A percentile compares a stretch with the other conserved stretches of the same genome.
These are phyloP conservation scores for Phalera bucephala DNA, from an alignment of 2,888 invertebrate species.

Conservation along the genomic window DNA sequence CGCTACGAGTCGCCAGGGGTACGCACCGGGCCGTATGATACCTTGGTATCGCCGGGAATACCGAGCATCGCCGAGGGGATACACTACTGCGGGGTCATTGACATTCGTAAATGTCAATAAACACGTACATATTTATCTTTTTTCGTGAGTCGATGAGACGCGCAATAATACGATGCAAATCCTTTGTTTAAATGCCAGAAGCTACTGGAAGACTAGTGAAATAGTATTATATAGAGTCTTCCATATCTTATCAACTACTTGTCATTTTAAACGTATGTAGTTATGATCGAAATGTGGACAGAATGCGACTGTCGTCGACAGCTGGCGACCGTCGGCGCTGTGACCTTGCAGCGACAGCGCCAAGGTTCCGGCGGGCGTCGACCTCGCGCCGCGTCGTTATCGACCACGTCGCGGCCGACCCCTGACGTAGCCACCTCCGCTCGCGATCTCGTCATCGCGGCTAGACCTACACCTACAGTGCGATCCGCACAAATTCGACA, in stretches of 20 bases:
- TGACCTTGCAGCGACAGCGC: constrained; percentile 55
- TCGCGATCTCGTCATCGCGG: not conserved
- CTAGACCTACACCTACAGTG: not conserved
- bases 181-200: not conserved
- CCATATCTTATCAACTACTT: not conserved
- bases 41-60: not conserved
- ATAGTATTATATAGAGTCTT: no score
- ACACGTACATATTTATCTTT: constrained; percentile 5
- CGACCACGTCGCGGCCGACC: constrained; percentile 27
- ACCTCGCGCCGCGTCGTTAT: constrained; percentile 44
- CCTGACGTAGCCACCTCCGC: constrained; percentile 9
- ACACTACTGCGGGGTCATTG: constrained; percentile 11
- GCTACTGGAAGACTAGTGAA: not conserved
- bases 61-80: constrained; percentile 1
- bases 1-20: constrained; percentile 23
- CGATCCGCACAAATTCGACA: not conserved
- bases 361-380: constrained; percentile 56
- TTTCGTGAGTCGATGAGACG: not conserved
- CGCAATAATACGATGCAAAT: not conserved
- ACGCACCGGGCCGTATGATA: constrained; percentile 9
- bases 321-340: constrained; percentile 36
- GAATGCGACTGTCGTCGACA: constrained; percentile 17
- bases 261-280: not conserved
- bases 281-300: constrained; percentile 1
- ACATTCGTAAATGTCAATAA: constrained; percentile 18